These are phyloP conservation scores for Cerastoderma edule DNA, from an alignment of 2,888 invertebrate species.

Conservation along the genomic window DNA sequence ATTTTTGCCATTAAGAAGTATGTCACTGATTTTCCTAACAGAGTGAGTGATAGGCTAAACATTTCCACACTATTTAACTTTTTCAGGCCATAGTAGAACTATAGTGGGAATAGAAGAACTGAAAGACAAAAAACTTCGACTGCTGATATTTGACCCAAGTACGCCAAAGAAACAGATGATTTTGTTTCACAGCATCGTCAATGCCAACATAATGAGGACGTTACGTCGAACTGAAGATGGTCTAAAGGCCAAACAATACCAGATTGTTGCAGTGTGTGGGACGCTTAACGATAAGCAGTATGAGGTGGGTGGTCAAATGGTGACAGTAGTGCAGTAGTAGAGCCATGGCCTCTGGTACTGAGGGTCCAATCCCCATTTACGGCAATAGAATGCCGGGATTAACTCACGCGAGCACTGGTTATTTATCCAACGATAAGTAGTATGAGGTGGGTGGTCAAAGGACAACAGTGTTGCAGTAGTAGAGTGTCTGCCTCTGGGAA, in stretches of 20 bases:
- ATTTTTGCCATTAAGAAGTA: no score
- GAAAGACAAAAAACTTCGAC: constrained; percentile 87
- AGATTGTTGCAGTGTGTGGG: constrained; percentile 92
- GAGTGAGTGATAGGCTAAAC: no score
- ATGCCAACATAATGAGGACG: constrained; percentile 87
- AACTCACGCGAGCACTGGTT: no score
- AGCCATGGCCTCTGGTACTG: no score
- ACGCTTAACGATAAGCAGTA: constrained; percentile 89
- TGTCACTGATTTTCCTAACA: no score
- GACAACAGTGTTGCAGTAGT: constrained; percentile 9
- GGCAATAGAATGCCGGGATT: no score
- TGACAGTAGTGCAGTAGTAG: constrained; percentile 12
- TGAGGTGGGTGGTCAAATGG: constrained; percentile 69
- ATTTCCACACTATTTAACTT: neutral
- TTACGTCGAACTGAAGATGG: constrained; percentile 90
- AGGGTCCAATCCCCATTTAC: no score
- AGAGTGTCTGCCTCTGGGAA: no score
- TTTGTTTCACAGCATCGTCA: constrained; percentile 86
- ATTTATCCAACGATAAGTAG: constrained; percentile 89
- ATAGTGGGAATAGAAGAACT: constrained; percentile 94
- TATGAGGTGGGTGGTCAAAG: constrained; percentile 74
- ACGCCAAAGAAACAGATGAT: constrained; percentile 89
- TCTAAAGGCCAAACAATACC: constrained; percentile 93
- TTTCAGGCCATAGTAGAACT: constrained; percentile 90
- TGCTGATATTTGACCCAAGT: constrained; percentile 93